Percentiles rank a stretch among this genome's conserved stretches.
phyloP scores from a whole-genome alignment of 2,113 vertebrate genomes.

The Protobothrops mucrosquamatus region DNA sequence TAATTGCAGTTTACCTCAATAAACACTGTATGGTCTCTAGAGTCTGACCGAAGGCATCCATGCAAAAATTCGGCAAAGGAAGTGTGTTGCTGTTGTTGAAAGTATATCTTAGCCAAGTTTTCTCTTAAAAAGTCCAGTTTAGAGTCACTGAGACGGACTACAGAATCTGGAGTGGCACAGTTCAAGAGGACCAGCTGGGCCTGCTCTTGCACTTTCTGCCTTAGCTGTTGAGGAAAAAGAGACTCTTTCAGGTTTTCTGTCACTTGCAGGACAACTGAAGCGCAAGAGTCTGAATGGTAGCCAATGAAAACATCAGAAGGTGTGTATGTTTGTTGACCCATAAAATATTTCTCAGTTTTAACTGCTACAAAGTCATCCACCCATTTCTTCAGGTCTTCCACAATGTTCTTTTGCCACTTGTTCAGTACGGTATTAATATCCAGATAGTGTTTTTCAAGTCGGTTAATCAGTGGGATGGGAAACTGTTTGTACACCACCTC shows the following conservation, averaged over 20 bases:
- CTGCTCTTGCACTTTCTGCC: slow-evolving; percentile 48
- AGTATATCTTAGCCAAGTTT: slow-evolving; percentile 70
- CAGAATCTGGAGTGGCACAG: slow-evolving; percentile 88
- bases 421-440: slow-evolving; percentile 85
- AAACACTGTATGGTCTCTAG: slow-evolving; percentile 54
- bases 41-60: slow-evolving; percentile 51
- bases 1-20: slow-evolving; percentile 79
- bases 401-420: slow-evolving; percentile 69
- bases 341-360: slow-evolving; percentile 33
- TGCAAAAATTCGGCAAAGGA: slow-evolving; percentile 82
- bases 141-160: slow-evolving; percentile 77
- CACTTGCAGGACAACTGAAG: slow-evolving; percentile 84
- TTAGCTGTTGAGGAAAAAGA: slow-evolving; percentile 35
- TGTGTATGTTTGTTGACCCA: slow-evolving; percentile 64
- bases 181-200: slow-evolving; percentile 79
- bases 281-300: slow-evolving; percentile 87
- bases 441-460: slow-evolving; percentile 94
- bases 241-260: slow-evolving; percentile 56
- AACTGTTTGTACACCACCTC: slow-evolving; percentile 89
- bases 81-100: slow-evolving; percentile 77
- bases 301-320: slow-evolving; percentile 87
- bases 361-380: slow-evolving; percentile 66
- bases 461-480: slow-evolving; percentile 93
- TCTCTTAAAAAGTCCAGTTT: slow-evolving; percentile 57
- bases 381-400: slow-evolving; percentile 76